Conservation (phyloP, 1,140 invertebrate species). For the Drosophila sp. region DNA sequence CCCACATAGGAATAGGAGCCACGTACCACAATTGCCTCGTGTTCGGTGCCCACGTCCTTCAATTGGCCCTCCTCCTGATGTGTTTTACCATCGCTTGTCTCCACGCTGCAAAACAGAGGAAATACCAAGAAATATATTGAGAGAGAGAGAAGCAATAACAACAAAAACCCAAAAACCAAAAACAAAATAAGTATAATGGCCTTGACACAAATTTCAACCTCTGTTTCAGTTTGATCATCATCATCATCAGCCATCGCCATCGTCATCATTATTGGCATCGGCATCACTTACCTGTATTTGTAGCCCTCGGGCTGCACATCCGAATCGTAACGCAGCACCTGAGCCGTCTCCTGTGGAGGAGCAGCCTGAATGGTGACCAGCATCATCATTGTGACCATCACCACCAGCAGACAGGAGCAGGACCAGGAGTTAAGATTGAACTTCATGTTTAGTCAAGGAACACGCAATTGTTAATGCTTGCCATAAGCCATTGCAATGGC, state of each 20-base stretch:
- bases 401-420: conserved; percentile 35
- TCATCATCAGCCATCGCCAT: not conserved
- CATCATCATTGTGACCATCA: not conserved
- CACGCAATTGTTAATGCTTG: conserved; percentile 61
- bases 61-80: conserved; percentile 86
- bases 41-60: conserved; percentile 84
- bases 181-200: conserved; percentile 40
- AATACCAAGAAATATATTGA: conserved; percentile 6
- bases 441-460: conserved; percentile 68
- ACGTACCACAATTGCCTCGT: conserved; percentile 84
- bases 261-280: not conserved
- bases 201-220: conserved; percentile 57
- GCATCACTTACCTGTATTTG: conserved; percentile 61
- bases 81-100: conserved; percentile 88
- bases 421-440: conserved; percentile 36
- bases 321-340: conserved; percentile 64
- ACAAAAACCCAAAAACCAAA: conserved; percentile 19
- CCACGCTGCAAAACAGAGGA: conserved; percentile 83
- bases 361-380: conserved; percentile 45
- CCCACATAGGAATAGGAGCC: conserved; percentile 86
- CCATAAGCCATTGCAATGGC: conserved; percentile 38
- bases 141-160: conserved; percentile 16
- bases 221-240: not conserved
- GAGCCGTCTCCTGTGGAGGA: conserved; percentile 52
- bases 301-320: conserved; percentile 71